Evolutionary conservation across 2,888 invertebrate genomes (phyloP).

Genomic region (Congeria kusceri): DNA sequence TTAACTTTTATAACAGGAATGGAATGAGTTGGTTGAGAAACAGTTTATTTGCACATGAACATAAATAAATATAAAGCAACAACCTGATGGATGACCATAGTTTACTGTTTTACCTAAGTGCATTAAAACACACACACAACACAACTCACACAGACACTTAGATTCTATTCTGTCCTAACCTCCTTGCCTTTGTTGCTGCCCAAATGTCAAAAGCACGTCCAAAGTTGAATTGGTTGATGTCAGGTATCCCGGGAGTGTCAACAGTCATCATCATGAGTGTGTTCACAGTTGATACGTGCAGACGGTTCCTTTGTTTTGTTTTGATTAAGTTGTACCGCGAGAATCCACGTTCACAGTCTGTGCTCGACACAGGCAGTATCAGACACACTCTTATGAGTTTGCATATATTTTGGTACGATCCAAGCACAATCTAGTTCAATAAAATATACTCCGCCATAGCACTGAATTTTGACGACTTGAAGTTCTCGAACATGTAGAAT

Average conservation of each 20-base stretch:
- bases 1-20: too few relatives aligned
- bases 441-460: background rate
- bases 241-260: slow-evolving; percentile 5
- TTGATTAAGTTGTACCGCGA: slow-evolving; percentile 24
- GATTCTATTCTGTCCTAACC: too few relatives aligned
- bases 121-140: too few relatives aligned
- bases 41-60: too few relatives aligned
- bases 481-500: background rate
- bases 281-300: slow-evolving; percentile 3
- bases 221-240: slow-evolving; percentile 9
- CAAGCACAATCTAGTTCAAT: background rate
- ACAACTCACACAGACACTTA: too few relatives aligned
- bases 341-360: slow-evolving; percentile 34
- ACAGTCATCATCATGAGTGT: slow-evolving; percentile 12
- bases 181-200: background rate
- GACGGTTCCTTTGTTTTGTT: slow-evolving; percentile 20
- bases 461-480: background rate
- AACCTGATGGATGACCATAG: too few relatives aligned
- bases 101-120: too few relatives aligned
- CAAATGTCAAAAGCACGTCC: background rate
- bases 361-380: slow-evolving; percentile 17
- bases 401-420: slow-evolving; percentile 4
- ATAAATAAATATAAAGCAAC: too few relatives aligned
- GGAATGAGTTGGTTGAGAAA: too few relatives aligned
- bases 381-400: slow-evolving; percentile 4